phyloP scores from a whole-genome alignment of 2,113 vertebrate species.

The Mormoops blainvillei region DNA sequence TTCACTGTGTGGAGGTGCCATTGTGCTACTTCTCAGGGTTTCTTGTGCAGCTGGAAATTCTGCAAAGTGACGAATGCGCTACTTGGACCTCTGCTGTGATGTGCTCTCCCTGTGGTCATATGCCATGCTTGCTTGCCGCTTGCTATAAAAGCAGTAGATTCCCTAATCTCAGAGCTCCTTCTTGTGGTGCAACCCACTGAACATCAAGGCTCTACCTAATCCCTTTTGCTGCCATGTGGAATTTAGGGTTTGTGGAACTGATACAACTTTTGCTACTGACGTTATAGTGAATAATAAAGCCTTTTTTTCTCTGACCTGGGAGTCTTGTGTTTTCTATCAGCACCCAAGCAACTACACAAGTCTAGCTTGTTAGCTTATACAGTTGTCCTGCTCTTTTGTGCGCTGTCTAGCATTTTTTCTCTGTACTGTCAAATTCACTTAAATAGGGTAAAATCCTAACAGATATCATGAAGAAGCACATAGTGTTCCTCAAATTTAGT shows the following conservation, averaged over 20 bases:
- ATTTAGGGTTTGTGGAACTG: not conserved
- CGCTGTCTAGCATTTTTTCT: not conserved
- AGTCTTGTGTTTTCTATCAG: not conserved
- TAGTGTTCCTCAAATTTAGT: conserved; percentile 7
- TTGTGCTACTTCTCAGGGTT: not conserved
- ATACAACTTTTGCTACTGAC: not conserved
- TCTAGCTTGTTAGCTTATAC: not conserved
- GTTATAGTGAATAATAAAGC: not conserved
- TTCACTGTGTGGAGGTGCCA: not conserved
- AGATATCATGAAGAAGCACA: not conserved
- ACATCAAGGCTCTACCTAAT: not conserved
- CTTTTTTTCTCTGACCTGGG: not conserved
- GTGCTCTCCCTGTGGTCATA: not conserved
- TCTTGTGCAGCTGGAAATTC: not conserved
- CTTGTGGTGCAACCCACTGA: not conserved
- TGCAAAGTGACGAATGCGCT: not conserved
- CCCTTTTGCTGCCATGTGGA: not conserved
- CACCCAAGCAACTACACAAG: not conserved
- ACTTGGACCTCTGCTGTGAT: not conserved
- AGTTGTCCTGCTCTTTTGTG: not conserved
- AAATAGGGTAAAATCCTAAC: not conserved
- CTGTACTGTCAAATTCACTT: not conserved
- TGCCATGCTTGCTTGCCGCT: not conserved
- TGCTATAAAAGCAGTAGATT: not conserved
- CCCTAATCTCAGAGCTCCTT: not conserved